A percentile compares a stretch with the other conserved stretches of the same genome.
Conservation (phyloP, 2,113 vertebrate genomes). For the Abramis brama region DNA sequence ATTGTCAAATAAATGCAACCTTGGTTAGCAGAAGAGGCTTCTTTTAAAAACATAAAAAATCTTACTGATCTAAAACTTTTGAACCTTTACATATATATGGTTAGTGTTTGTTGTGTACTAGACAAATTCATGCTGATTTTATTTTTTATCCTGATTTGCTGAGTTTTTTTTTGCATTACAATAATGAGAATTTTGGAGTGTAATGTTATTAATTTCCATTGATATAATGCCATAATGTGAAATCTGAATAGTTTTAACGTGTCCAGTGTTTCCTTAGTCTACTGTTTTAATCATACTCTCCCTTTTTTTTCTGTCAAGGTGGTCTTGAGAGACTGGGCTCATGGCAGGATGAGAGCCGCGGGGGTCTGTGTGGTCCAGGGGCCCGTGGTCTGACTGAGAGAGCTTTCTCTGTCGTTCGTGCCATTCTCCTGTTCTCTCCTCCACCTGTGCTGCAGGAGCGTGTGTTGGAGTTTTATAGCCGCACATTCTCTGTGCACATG, state of each 20-base stretch:
- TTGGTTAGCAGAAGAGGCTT: too few relatives aligned
- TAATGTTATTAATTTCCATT: neutral
- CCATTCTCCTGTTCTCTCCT: conserved; percentile 90
- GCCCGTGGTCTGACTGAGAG: conserved; percentile 80
- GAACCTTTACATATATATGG: too few relatives aligned
- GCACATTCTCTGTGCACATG: conserved; percentile 92
- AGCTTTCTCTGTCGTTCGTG: conserved; percentile 88
- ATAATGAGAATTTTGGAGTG: neutral
- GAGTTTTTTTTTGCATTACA: neutral
- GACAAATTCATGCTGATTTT: too few relatives aligned
- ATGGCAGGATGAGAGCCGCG: conserved; percentile 77
- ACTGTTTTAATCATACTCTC: neutral
- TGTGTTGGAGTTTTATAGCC: conserved; percentile 89
- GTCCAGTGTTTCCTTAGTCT: neutral
- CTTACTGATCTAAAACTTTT: too few relatives aligned
- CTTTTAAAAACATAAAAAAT: too few relatives aligned
- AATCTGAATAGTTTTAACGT: neutral
- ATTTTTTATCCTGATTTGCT: too few relatives aligned
- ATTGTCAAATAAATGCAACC: too few relatives aligned
- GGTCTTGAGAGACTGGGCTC: conserved; percentile 83
- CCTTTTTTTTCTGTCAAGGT: conserved; percentile 61
- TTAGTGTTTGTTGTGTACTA: too few relatives aligned
- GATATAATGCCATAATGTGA: neutral
- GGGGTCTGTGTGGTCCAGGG: conserved; percentile 75
- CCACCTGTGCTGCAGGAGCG: conserved; percentile 84